A percentile compares a stretch with the other conserved stretches of the same genome.
Conservation (phyloP, 2,113 vertebrate species). For the Gobio gobio region DNA sequence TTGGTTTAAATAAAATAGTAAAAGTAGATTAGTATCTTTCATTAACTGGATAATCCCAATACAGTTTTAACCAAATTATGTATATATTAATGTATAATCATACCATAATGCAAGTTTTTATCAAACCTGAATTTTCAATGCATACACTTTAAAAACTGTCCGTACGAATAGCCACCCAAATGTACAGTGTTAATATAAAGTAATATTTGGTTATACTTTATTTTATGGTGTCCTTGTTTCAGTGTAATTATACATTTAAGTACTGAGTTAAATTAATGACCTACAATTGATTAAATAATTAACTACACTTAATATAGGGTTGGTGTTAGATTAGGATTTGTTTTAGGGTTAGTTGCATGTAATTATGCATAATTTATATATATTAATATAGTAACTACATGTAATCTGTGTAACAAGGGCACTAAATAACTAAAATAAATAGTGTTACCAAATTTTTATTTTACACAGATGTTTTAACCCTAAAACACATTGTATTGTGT, state of each 20-base stretch:
- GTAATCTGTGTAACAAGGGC: no score
- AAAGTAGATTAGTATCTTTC: background rate
- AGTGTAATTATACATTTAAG: no score
- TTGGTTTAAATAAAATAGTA: background rate
- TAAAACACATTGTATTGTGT: background rate
- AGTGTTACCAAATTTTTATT: no score
- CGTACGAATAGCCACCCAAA: background rate
- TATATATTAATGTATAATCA: background rate
- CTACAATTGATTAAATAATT: no score
- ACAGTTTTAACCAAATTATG: background rate
- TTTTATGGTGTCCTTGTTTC: no score
- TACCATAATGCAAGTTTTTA: background rate
- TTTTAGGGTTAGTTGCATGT: no score
- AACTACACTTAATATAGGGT: no score
- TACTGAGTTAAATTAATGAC: no score
- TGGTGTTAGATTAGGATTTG: no score
- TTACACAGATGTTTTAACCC: background rate
- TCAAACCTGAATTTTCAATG: background rate
- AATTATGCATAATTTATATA: no score
- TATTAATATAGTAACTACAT: no score
- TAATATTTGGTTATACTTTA: background rate
- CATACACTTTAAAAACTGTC: background rate
- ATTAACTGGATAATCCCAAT: background rate
- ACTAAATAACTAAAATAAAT: no score
- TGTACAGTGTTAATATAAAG: background rate